These are phyloP conservation scores for Epizoanthus rinbou DNA, from an alignment of 92 coral and sea anemone genomes.

Conservation along the genomic window DNA sequence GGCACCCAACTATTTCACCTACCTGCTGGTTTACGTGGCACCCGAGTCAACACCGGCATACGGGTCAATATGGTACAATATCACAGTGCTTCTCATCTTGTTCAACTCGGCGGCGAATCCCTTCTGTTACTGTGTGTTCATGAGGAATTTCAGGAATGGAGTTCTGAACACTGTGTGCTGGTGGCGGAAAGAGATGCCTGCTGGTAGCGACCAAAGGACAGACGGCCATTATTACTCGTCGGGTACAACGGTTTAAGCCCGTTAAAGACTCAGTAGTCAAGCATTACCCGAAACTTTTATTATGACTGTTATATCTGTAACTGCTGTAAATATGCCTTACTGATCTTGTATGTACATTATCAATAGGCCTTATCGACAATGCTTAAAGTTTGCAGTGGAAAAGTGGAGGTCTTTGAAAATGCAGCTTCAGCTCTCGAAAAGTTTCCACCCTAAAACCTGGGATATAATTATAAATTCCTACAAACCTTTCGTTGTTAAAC, in stretches of 20 bases:
- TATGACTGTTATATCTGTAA: background rate
- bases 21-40: constrained; percentile 60
- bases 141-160: constrained; percentile 65
- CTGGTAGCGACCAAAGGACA: background rate
- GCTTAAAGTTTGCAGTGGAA: too few relatives aligned
- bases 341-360: too few relatives aligned
- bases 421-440: too few relatives aligned
- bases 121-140: constrained; percentile 72
- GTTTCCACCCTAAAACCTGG: too few relatives aligned
- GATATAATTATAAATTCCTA: too few relatives aligned
- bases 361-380: too few relatives aligned
- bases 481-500: too few relatives aligned
- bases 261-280: background rate
- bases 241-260: background rate
- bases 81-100: constrained; percentile 78
- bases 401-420: too few relatives aligned
- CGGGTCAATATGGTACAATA: constrained; percentile 73
- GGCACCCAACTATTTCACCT: constrained; percentile 78
- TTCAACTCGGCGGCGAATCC: constrained; percentile 83
- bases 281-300: too few relatives aligned
- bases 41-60: constrained; percentile 59
- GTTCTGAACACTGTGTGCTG: constrained; percentile 14
- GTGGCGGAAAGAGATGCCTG: background rate
- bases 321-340: background rate
- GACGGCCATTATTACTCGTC: background rate